A percentile compares a stretch with the other conserved stretches of the same genome.
Conservation (phyloP, 2,888 invertebrate species). For the Ectobius pallidus region DNA sequence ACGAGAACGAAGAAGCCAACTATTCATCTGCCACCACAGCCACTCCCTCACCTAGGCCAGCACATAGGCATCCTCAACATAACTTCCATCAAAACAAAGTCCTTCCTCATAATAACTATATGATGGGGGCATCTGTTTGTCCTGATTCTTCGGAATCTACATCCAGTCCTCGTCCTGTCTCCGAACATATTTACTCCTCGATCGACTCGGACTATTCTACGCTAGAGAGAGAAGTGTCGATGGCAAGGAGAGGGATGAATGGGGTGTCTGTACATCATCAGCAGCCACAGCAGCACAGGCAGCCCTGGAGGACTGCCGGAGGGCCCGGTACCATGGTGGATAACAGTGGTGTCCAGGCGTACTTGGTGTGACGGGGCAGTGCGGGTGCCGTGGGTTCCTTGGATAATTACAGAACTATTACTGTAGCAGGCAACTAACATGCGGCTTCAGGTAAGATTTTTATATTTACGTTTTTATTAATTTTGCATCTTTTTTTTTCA, state of each 20-base stretch:
- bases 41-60: conserved; percentile 65
- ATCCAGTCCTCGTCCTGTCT: conserved; percentile 70
- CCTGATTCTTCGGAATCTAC: conserved; percentile 4
- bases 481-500: too few species aligned
- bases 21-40: conserved; percentile 71
- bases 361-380: conserved; percentile 67
- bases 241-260: conserved; percentile 42
- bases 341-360: conserved; percentile 64
- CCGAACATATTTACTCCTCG: conserved; percentile 89
- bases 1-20: conserved; percentile 62
- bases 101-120: conserved; percentile 7
- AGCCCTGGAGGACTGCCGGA: conserved; percentile 54
- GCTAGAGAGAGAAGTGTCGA: conserved; percentile 64
- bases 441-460: too few species aligned
- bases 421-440: too few species aligned
- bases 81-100: neutral
- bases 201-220: conserved; percentile 85
- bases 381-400: conserved; percentile 45
- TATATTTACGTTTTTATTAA: too few species aligned
- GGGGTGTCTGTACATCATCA: conserved; percentile 4
- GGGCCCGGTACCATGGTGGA: conserved; percentile 50
- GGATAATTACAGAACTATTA: too few species aligned
- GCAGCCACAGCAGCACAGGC: conserved; percentile 45
- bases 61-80: conserved; percentile 38
- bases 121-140: conserved; percentile 49